Evolutionary conservation across 2,888 invertebrate genomes (phyloP).

Genomic region (Drosophila prostipennis): DNA sequence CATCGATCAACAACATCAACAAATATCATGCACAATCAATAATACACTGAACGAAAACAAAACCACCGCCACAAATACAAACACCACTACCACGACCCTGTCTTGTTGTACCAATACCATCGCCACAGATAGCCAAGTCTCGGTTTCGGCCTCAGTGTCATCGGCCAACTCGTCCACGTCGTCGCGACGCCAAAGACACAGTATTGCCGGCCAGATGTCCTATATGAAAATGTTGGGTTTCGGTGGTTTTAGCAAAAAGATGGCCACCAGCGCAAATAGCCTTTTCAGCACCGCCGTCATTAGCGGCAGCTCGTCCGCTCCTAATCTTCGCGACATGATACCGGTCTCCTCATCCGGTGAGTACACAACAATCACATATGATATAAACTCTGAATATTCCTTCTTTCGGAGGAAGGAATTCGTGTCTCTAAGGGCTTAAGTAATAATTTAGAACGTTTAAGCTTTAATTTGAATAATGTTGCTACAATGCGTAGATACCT

Average conservation of each 20-base stretch:
- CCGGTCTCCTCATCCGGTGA: slow-evolving; percentile 91
- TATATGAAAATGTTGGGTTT: slow-evolving; percentile 96
- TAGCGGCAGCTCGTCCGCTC: slow-evolving; percentile 96
- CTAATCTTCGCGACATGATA: slow-evolving; percentile 94
- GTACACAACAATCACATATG: slow-evolving; percentile 60
- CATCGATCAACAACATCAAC: slow-evolving; percentile 35
- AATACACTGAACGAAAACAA: slow-evolving; percentile 37
- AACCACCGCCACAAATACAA: slow-evolving; percentile 29
- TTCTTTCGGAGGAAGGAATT: too few species aligned
- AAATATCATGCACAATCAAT: slow-evolving; percentile 35
- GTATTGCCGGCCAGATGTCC: slow-evolving; percentile 97
- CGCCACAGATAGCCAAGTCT: slow-evolving; percentile 81
- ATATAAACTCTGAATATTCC: too few species aligned
- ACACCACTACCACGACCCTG: slow-evolving; percentile 53
- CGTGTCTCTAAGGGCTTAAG: too few species aligned
- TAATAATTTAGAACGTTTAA: too few species aligned
- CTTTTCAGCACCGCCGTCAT: slow-evolving; percentile 98
- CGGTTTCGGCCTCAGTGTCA: slow-evolving; percentile 78
- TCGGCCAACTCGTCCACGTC: slow-evolving; percentile 83
- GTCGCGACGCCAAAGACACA: slow-evolving; percentile 95
- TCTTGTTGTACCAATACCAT: slow-evolving; percentile 78
- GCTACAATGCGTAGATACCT: too few species aligned
- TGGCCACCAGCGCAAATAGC: slow-evolving; percentile 90
- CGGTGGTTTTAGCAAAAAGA: slow-evolving; percentile 88
- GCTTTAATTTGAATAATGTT: too few species aligned